phyloP scores from a whole-genome alignment of 2,797 vertebrate species.

The Cephalopachus bancanus region DNA sequence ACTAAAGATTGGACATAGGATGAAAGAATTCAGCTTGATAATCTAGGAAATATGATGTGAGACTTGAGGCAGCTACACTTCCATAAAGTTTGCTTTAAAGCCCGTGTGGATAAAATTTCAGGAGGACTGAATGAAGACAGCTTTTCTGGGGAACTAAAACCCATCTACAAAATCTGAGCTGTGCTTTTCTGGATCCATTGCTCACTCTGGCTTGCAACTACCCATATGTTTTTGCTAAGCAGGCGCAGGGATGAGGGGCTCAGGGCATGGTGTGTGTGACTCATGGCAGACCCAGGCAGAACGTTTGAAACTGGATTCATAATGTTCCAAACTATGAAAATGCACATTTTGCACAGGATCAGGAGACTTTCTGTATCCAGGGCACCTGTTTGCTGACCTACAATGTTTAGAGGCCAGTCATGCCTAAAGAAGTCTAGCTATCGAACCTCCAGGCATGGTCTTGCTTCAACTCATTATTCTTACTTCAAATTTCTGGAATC shows the following conservation, averaged over 20 bases:
- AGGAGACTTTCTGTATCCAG: background rate
- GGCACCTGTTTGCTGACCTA: background rate
- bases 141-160: background rate
- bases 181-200: background rate
- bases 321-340: background rate
- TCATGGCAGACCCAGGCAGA: background rate
- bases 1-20: background rate
- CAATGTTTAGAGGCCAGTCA: background rate
- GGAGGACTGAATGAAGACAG: background rate
- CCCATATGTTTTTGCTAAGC: conserved; percentile 34
- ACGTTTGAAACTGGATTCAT: background rate
- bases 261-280: background rate
- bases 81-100: background rate
- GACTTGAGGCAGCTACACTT: background rate
- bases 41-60: background rate
- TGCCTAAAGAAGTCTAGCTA: background rate
- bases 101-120: background rate
- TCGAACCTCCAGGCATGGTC: background rate
- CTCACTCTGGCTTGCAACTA: background rate
- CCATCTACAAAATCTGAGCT: background rate
- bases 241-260: background rate
- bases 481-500: background rate
- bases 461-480: background rate
- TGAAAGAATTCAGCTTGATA: background rate
- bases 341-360: background rate